phyloP scores from a whole-genome alignment of 2,888 invertebrate species.

The Agrenia bidenticulata region DNA sequence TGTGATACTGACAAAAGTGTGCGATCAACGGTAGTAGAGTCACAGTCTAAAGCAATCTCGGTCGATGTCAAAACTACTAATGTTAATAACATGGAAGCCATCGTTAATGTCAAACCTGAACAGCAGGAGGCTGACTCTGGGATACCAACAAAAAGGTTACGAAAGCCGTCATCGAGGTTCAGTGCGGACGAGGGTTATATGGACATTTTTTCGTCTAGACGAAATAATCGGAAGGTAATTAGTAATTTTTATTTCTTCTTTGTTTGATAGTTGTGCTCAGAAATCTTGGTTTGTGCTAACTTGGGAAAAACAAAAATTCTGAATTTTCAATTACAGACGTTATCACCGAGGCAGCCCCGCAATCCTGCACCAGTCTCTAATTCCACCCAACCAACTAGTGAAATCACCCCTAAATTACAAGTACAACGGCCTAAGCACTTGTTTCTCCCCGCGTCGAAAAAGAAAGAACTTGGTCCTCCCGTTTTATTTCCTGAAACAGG shows the following conservation, averaged over 20 bases:
- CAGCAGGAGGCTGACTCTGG: background rate
- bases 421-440: background rate
- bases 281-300: too few relatives aligned
- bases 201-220: conserved; percentile 7
- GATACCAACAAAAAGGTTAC: background rate
- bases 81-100: background rate
- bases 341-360: background rate
- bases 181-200: conserved; percentile 18
- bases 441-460: background rate
- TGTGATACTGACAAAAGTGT: background rate
- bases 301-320: background rate
- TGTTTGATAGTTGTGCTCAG: too few relatives aligned
- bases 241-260: background rate
- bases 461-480: background rate
- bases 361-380: background rate
- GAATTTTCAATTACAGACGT: background rate
- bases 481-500: background rate
- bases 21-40: background rate
- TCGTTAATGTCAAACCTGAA: background rate
- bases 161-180: conserved; percentile 10
- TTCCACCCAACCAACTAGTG: background rate
- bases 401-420: background rate
- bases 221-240: background rate
- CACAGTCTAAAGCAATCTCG: background rate
- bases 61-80: background rate